These are phyloP conservation scores for Tenualosa ilisha DNA, from an alignment of 2,797 vertebrate genomes.

Conservation along the genomic window DNA sequence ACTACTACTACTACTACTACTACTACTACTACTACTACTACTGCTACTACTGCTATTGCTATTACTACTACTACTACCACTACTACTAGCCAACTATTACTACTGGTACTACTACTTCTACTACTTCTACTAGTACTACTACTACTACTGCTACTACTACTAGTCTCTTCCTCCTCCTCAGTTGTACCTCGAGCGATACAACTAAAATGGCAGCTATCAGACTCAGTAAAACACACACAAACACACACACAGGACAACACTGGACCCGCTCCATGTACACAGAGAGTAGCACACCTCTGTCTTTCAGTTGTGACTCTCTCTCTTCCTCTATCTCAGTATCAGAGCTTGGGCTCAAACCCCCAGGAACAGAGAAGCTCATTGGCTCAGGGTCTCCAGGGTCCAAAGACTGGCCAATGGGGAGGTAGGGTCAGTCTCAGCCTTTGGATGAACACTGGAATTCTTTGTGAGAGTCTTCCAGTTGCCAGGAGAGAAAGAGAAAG, in stretches of 20 bases:
- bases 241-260: neutral
- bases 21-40: no score
- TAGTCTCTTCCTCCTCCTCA: no score
- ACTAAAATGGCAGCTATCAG: neutral
- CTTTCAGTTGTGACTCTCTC: neutral
- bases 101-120: no score
- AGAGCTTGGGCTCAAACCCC: neutral
- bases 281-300: neutral
- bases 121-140: no score
- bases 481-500: constrained; percentile 73
- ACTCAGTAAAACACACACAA: constrained; percentile 27
- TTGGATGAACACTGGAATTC: constrained; percentile 80
- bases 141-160: no score
- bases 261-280: neutral
- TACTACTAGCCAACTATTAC: no score
- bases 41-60: no score
- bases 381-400: constrained; percentile 63
- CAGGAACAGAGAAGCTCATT: constrained; percentile 66
- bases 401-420: constrained; percentile 59
- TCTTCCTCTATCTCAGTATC: neutral
- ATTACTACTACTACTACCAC: no score
- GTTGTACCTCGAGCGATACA: no score
- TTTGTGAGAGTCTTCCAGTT: constrained; percentile 77
- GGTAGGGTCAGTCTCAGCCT: constrained; percentile 70
- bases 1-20: no score